Conservation (phyloP, 23 tunicate species). For the Styela plicata region DNA sequence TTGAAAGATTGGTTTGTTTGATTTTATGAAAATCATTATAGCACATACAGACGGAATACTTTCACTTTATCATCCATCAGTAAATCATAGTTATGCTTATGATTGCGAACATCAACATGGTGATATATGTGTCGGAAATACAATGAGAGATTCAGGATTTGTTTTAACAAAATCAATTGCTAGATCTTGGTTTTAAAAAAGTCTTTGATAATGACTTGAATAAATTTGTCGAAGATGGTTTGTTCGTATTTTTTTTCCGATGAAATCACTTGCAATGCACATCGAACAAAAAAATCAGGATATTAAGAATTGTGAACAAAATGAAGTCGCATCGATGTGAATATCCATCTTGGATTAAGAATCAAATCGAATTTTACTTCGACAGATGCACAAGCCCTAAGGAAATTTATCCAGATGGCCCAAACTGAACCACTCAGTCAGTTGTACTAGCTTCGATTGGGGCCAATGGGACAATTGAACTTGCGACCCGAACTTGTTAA, state of each 20-base stretch:
- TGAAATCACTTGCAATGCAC: neutral
- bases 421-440: too few species aligned
- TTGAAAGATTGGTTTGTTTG: neutral
- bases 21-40: neutral
- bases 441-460: too few species aligned
- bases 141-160: neutral
- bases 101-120: neutral
- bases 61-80: conserved; percentile 13
- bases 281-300: neutral
- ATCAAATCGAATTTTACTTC: neutral
- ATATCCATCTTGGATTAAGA: neutral
- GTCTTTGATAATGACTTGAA: neutral
- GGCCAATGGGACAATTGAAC: too few species aligned
- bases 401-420: neutral
- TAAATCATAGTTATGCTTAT: neutral
- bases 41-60: neutral
- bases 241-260: neutral
- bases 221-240: neutral
- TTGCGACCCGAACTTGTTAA: neutral
- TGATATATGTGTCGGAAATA: neutral
- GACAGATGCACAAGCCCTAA: neutral
- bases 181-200: neutral
- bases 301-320: neutral
- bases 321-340: neutral
- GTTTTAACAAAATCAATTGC: neutral